Evolutionary conservation across 1,140 invertebrate genomes (phyloP).

Genomic region (Megathymus violae): DNA sequence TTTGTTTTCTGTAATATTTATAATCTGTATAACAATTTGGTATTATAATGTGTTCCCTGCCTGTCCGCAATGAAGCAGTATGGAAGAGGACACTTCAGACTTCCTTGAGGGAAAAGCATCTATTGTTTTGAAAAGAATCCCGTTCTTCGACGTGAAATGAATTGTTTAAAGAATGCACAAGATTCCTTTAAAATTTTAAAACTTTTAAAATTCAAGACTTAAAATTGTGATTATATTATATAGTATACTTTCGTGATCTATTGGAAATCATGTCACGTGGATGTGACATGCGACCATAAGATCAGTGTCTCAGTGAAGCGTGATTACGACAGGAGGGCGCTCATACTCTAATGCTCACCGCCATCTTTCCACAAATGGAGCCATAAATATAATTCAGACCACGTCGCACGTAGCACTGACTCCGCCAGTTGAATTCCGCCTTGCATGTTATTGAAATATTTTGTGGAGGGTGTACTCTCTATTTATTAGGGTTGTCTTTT

Average conservation of each 20-base stretch:
- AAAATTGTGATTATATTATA: not conserved
- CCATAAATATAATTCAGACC: slow-evolving; percentile 18
- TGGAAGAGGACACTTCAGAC: too few relatives aligned
- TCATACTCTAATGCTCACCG: not conserved
- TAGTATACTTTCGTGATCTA: not conserved
- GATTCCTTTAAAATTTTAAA: not conserved
- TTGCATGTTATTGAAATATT: slow-evolving; percentile 33
- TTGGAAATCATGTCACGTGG: not conserved
- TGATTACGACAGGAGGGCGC: too few relatives aligned
- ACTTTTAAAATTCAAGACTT: too few relatives aligned
- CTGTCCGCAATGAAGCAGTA: too few relatives aligned
- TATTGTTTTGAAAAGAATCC: too few relatives aligned
- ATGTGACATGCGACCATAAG: not conserved
- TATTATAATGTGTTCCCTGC: too few relatives aligned
- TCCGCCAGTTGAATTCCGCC: slow-evolving; percentile 17
- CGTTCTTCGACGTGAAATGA: not conserved
- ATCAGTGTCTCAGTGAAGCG: not conserved
- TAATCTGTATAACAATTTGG: too few relatives aligned
- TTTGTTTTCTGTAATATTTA: too few relatives aligned
- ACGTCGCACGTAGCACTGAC: slow-evolving; percentile 16
- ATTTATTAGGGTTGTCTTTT: slow-evolving; percentile 34
- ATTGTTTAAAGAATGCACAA: not conserved
- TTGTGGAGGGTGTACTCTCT: slow-evolving; percentile 21
- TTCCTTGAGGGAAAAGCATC: too few relatives aligned
- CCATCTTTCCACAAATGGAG: not conserved